Evolutionary conservation across 2,113 vertebrate genomes (phyloP).

Genomic region (Odocoileus virginianus): DNA sequence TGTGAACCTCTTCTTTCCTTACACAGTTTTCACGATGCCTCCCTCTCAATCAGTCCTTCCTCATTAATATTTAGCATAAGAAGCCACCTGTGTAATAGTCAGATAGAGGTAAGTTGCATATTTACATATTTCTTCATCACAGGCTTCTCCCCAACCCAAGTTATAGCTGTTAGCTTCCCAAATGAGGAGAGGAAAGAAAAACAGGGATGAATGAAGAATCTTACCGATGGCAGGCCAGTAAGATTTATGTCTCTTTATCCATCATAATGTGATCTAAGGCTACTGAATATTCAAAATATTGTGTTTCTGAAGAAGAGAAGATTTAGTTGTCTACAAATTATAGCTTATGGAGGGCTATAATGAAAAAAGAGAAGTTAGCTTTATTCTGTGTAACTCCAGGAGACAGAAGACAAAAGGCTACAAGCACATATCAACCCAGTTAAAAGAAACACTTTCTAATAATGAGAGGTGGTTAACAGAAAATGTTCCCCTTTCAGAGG

Average conservation of each 20-base stretch:
- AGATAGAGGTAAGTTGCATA: background rate
- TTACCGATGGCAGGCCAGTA: background rate
- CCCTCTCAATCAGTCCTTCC: background rate
- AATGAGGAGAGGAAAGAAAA: background rate
- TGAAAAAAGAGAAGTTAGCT: background rate
- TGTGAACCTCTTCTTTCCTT: background rate
- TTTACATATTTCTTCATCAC: background rate
- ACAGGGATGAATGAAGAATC: background rate
- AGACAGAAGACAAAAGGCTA: background rate
- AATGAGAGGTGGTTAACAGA: background rate
- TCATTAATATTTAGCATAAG: background rate
- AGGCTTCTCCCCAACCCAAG: background rate
- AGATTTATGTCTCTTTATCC: background rate
- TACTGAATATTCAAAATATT: background rate
- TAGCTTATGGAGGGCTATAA: background rate
- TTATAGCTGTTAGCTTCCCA: background rate
- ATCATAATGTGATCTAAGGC: background rate
- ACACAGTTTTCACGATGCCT: background rate
- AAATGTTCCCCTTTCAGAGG: background rate
- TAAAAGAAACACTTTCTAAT: background rate
- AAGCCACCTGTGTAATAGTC: background rate
- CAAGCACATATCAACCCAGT: background rate
- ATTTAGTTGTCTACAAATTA: background rate
- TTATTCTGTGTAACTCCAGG: background rate
- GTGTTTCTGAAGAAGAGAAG: background rate